Evolutionary conservation across 2,113 vertebrate genomes (phyloP).

Genomic region (Oplegnathus fasciatus): DNA sequence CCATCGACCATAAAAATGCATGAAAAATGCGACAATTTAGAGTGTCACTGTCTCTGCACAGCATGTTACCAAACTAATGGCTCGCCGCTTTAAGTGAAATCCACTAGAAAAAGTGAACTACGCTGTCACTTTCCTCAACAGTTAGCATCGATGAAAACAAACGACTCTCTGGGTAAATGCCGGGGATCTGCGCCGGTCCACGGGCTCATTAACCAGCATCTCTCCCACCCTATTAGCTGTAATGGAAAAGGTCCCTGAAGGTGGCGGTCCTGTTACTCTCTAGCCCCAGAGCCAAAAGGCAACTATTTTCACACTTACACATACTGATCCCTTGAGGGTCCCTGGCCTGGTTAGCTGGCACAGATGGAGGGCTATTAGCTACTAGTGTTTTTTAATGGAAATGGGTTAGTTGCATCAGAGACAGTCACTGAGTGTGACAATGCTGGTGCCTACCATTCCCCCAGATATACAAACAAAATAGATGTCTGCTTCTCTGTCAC

Average conservation of each 20-base stretch:
- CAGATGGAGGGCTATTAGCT: slow-evolving; percentile 35
- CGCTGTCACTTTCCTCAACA: slow-evolving; percentile 10
- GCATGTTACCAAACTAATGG: slow-evolving; percentile 10
- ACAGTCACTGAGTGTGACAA: slow-evolving; percentile 1
- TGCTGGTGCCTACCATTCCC: background rate
- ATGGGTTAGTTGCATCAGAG: slow-evolving; percentile 16
- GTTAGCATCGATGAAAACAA: slow-evolving; percentile 41
- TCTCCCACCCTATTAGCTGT: slow-evolving; percentile 46
- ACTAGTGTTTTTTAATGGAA: slow-evolving; percentile 27
- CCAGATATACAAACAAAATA: slow-evolving; percentile 16
- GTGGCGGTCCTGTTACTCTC: slow-evolving; percentile 23
- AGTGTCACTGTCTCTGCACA: background rate
- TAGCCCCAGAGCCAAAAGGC: slow-evolving; percentile 11
- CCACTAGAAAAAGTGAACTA: slow-evolving; percentile 17
- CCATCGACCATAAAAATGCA: background rate
- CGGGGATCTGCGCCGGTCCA: background rate
- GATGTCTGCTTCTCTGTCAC: slow-evolving; percentile 28
- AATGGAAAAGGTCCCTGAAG: slow-evolving; percentile 54
- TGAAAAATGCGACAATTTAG: background rate
- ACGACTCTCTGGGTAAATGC: slow-evolving; percentile 33
- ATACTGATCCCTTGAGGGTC: slow-evolving; percentile 7
- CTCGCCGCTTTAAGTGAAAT: background rate
- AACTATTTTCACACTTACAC: slow-evolving; percentile 41
- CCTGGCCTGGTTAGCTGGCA: slow-evolving; percentile 13
- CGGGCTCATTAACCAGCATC: slow-evolving; percentile 64